A percentile compares a stretch with the other conserved stretches of the same genome.
Conservation (phyloP, 1,140 invertebrate species). For the Anoplolepis gracilipes region DNA sequence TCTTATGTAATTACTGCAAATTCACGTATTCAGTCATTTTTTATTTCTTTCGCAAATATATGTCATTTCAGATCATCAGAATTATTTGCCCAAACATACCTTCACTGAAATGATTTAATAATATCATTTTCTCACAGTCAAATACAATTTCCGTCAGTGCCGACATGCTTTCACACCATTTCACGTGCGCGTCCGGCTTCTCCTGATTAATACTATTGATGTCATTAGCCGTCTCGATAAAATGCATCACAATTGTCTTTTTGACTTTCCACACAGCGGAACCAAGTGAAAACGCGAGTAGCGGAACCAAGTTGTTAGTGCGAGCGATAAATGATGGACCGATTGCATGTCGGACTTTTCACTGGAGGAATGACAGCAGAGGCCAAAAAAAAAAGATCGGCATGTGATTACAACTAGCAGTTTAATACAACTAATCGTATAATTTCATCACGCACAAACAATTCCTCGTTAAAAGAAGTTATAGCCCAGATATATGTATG, state of each 20-base stretch:
- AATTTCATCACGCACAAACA: neutral
- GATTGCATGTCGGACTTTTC: constrained; percentile 21
- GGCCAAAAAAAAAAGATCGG: neutral
- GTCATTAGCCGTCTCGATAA: constrained; percentile 21
- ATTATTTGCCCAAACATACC: neutral
- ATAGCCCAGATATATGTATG: neutral
- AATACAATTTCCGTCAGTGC: neutral
- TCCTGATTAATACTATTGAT: constrained; percentile 18
- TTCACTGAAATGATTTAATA: constrained; percentile 3
- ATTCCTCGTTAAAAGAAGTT: constrained; percentile 10
- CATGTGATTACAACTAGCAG: neutral
- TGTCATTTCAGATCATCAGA: neutral
- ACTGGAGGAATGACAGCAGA: neutral
- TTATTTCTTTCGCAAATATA: neutral
- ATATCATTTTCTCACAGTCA: neutral
- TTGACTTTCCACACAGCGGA: constrained; percentile 19
- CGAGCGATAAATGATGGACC: neutral
- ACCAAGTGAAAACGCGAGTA: constrained; percentile 16
- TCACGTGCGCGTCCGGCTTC: neutral
- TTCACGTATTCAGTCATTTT: neutral
- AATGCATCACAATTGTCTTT: neutral
- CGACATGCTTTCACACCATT: constrained; percentile 16
- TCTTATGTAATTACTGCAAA: neutral
- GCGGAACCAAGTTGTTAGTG: neutral
- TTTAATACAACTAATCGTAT: neutral